Base-by-base conservation (phyloP, 2,113 vertebrate genomes). In the Semnopithecus entellus region DNA sequence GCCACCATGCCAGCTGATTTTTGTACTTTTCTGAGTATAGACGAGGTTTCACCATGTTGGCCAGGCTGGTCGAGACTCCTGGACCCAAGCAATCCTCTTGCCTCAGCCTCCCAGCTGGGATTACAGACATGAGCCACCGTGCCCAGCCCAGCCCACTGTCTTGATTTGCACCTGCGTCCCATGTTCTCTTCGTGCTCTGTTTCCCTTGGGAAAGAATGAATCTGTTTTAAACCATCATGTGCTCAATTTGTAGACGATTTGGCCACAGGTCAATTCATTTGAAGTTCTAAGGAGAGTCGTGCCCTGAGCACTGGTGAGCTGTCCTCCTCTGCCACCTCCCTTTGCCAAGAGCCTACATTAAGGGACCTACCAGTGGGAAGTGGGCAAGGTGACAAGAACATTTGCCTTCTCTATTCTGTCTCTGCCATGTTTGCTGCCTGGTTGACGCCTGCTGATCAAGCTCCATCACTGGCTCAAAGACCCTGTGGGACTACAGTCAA, bases 161-260 rank as follows among this genome's bases (percentile, higher is more conserved):
- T 90, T 55, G 64, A 85, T 32, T 95, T 91, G 32, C 6, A 13
- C 61, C 38, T 40, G 57, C 76, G 32, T 57, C 38, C 12, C 32
- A 55, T 57, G 45, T 78, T 93, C 30, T 92, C 52, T 35, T 61
- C 11, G 30, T 57, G 45, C n/a, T 89, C 32, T 52, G 30, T 73
- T 95, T 80, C 45, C n/a, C n/a, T 87, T 48, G 81, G 88, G 64
- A 92, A 92, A 92, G 59, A 94, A 81, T n/a, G 57, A 85, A 87
- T 84, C 50, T 86, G 25, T 94, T 83, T 40, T 23, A 92, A 85
- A 86, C 45, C 85, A 92, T 52, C 9, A 25, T 32, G 43, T 81
- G 50, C 35, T 72, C 48, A 72, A 50, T 81, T 75, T 72, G 38
- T 38, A 64, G 76, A 76, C 50, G 75, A 64, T 92, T 48, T 92